phyloP scores from a whole-genome alignment of 2,113 vertebrate species.

The Eulacestoma nigropectus region DNA sequence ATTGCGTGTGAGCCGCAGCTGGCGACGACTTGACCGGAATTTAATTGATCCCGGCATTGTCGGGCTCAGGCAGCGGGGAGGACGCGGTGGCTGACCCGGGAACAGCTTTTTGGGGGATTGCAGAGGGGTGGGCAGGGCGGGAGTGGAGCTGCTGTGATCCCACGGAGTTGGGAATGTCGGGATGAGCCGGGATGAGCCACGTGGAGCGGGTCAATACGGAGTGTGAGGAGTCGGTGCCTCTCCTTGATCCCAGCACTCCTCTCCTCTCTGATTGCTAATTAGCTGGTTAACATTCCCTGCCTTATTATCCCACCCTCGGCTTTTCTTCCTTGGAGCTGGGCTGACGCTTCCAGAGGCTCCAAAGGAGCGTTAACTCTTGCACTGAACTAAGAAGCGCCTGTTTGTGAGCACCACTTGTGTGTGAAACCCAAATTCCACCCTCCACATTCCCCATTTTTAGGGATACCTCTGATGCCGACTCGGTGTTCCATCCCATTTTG shows the following conservation, averaged over 20 bases:
- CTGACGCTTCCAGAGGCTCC: not conserved
- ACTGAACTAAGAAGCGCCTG: fast-evolving
- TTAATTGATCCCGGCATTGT: not conserved
- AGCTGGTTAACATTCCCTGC: not conserved
- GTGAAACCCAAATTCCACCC: fast-evolving
- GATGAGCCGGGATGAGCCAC: not conserved
- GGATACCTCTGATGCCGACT: fast-evolving
- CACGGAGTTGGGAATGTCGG: not conserved
- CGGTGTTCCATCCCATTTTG: fast-evolving
- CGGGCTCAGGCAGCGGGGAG: fast-evolving
- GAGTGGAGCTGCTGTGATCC: not conserved
- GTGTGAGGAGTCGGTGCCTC: not conserved
- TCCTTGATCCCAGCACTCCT: not conserved
- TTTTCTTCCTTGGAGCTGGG: not conserved
- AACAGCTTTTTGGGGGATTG: not conserved
- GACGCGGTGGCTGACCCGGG: not conserved
- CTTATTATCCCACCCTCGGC: conserved; percentile 18
- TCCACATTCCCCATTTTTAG: fast-evolving
- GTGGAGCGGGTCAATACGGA: fast-evolving
- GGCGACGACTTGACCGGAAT: not conserved
- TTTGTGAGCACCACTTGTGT: not conserved
- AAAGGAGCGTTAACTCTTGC: not conserved
- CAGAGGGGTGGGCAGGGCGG: not conserved
- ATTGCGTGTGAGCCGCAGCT: not conserved
- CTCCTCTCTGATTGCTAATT: not conserved